Base-by-base conservation (phyloP, 2,113 vertebrate genomes). In the Pteruthius melanotis region DNA sequence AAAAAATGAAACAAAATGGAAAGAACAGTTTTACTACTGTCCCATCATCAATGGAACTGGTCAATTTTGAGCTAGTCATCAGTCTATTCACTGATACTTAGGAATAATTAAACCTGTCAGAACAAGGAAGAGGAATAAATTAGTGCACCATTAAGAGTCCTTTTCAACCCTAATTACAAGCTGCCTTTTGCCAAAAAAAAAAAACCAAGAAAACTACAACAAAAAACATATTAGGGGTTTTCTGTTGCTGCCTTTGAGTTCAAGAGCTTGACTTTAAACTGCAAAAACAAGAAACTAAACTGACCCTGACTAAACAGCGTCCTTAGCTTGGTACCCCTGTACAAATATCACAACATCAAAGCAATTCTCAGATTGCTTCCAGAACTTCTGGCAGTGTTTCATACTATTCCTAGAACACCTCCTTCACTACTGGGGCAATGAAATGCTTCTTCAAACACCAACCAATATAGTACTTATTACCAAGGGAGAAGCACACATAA, bases 21-120 rank as follows among this genome's bases (percentile, higher is more conserved):
- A 90, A 40, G 31, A 77, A 88, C 42, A 83, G 69, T 57, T 87
- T 78, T 86, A 83, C 45, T 39, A 80, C 42, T 65, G 68, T n/a
- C 35, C 75, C 83, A 35, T 76, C 30, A 71, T 52, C 81, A 91
- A 14, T 76, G 69, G 64, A 83, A 60, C 61, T 89, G 44, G 33
- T 78, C 77, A 92, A 3, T 33, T 89, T 77, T 57, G 44, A 28
- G 47, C 60, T 75, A 94, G n/a, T 64, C 83, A 93, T 91, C 85
- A 83, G 79, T 93, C 71, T 77, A 57, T 64, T 86, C 77, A 92
- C 81, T 87, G 81, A 79, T 82, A 92, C n/a, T 95, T 95, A 95
- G 47, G 61, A 95, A 87, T 89, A 97, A 96, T 94, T 97, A 96
- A 96, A 68, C 90, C 75, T 84, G 94, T 96, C 95, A 92, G 76